These are phyloP conservation scores for Decapterus maruadsi DNA, from an alignment of 2,797 vertebrate genomes.

Conservation along the genomic window DNA sequence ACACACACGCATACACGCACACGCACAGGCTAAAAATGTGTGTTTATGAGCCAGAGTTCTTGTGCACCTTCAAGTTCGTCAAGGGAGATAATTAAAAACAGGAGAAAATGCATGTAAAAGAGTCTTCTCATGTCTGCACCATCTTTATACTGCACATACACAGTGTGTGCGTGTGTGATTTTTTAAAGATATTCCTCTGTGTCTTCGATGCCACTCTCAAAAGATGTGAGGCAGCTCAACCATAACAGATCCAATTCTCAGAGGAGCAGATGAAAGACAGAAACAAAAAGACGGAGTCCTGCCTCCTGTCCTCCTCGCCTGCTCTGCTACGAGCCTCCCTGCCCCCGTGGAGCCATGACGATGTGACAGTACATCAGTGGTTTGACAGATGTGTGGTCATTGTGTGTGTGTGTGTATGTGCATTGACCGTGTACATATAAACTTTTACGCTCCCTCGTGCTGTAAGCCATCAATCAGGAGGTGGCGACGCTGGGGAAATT, in stretches of 20 bases:
- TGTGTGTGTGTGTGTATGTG: slow-evolving; percentile 25
- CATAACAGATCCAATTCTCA: slow-evolving; percentile 42
- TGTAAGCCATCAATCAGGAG: slow-evolving; percentile 51
- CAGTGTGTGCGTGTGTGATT: not conserved
- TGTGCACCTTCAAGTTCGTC: slow-evolving; percentile 15
- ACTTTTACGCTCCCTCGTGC: slow-evolving; percentile 46
- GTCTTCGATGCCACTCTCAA: slow-evolving; percentile 38
- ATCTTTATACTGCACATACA: not conserved
- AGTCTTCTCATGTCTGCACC: slow-evolving; percentile 5
- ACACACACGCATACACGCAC: not conserved
- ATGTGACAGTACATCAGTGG: slow-evolving; percentile 39
- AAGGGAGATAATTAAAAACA: slow-evolving; percentile 51
- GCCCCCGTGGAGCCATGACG: slow-evolving; percentile 42
- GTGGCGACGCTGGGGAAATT: slow-evolving; percentile 73
- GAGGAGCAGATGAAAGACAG: slow-evolving; percentile 35
- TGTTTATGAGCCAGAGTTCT: slow-evolving; percentile 7
- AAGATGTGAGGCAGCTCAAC: slow-evolving; percentile 47
- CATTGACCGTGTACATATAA: slow-evolving; percentile 24
- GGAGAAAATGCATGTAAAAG: not conserved
- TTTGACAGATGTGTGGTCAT: slow-evolving; percentile 39
- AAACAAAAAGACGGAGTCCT: slow-evolving; percentile 5
- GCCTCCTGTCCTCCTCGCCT: slow-evolving; percentile 7
- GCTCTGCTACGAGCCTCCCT: slow-evolving; percentile 8
- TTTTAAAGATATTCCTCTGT: slow-evolving; percentile 46
- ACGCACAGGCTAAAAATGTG: not conserved